Conservation (phyloP, 2,113 vertebrate species). For the Thunnus maccoyii region DNA sequence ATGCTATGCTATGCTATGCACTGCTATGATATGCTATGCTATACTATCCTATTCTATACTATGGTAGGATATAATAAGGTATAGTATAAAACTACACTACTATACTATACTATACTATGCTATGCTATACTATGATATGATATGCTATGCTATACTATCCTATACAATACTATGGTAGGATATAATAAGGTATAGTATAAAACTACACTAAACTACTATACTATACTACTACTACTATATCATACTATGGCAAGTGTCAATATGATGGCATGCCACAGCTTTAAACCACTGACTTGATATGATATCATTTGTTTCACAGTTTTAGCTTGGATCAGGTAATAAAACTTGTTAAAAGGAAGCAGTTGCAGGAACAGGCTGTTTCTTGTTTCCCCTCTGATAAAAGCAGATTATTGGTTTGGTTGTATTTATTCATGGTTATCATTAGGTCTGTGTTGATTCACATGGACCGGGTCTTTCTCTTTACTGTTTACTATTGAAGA, state of each 20-base stretch:
- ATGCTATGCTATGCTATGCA: too few relatives aligned
- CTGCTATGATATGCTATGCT: too few relatives aligned
- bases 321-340: not conserved
- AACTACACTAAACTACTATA: not conserved
- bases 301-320: too few relatives aligned
- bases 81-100: too few relatives aligned
- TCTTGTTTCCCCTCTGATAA: not conserved
- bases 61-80: too few relatives aligned
- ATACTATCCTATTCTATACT: too few relatives aligned
- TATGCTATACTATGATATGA: too few relatives aligned
- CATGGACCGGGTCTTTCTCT: not conserved
- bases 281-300: not conserved
- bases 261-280: not conserved
- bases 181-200: too few relatives aligned
- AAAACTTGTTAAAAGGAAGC: not conserved
- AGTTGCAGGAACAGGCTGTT: not conserved
- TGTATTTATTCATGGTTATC: not conserved
- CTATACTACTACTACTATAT: not conserved
- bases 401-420: not conserved
- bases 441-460: slow-evolving; percentile 9
- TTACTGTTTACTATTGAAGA: not conserved
- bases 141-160: too few relatives aligned
- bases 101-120: too few relatives aligned
- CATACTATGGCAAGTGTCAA: too few relatives aligned
- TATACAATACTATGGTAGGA: too few relatives aligned